Evolutionary conservation across 2,797 vertebrate species (phyloP).

Genomic region (Columba guinea): DNA sequence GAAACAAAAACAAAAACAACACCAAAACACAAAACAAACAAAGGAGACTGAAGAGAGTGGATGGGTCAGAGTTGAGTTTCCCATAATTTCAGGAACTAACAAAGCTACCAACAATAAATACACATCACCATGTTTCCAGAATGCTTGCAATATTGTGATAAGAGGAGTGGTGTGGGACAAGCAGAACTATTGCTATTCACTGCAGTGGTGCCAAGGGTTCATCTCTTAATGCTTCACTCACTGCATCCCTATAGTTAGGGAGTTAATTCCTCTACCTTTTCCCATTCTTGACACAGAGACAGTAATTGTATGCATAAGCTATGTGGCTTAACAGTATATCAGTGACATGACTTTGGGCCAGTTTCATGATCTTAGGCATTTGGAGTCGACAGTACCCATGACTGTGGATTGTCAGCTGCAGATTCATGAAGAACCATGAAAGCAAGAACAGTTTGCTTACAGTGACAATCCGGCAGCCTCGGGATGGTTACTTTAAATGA

Average conservation of each 20-base stretch:
- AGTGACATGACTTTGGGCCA: not conserved
- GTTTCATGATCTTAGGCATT: not conserved
- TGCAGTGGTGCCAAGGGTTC: not conserved
- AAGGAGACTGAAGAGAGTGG: not conserved
- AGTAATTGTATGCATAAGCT: not conserved
- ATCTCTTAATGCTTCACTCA: not conserved
- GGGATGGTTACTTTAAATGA: not conserved
- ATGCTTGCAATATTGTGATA: not conserved
- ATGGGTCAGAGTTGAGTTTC: not conserved
- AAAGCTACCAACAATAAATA: not conserved
- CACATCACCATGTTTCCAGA: not conserved
- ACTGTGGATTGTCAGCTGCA: not conserved
- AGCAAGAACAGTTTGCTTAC: not conserved
- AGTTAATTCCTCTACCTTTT: not conserved
- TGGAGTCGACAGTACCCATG: not conserved
- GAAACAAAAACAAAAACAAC: not conserved
- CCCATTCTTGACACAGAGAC: not conserved
- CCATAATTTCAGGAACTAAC: not conserved
- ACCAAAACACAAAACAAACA: not conserved
- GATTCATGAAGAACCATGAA: not conserved
- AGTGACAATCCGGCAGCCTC: not conserved
- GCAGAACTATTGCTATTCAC: not conserved
- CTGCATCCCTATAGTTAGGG: accelerated
- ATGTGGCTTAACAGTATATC: not conserved
- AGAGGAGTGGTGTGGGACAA: not conserved